phyloP scores from a whole-genome alignment of 2,888 invertebrate species.

The Synergus umbraculus region DNA sequence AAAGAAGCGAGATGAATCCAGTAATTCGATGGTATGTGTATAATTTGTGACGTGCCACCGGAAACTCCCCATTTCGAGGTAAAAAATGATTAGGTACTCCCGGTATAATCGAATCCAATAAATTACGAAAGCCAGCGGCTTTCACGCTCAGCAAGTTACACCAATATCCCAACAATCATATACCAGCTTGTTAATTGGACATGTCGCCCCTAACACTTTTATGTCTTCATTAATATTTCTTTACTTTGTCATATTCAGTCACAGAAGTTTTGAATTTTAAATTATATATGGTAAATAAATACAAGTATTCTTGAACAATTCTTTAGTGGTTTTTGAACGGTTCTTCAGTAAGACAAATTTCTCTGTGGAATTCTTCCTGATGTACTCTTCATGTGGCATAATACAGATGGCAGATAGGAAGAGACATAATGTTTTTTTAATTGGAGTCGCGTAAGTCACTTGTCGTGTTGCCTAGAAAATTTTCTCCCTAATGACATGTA shows the following conservation, averaged over 20 bases:
- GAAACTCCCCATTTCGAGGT: conserved; percentile 26
- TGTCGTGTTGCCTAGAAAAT: neutral
- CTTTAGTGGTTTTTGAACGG: too few relatives aligned
- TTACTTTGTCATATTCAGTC: conserved; percentile 22
- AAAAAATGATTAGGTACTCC: conserved; percentile 26
- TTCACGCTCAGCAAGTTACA: neutral
- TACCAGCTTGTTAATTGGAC: conserved; percentile 31
- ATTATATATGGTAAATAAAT: neutral
- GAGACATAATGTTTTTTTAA: neutral
- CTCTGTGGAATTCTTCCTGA: neutral
- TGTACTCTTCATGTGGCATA: neutral
- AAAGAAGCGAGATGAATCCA: conserved; percentile 34
- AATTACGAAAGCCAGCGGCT: conserved; percentile 28
- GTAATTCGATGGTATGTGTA: conserved; percentile 35
- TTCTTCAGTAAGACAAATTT: neutral
- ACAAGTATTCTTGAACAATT: too few relatives aligned
- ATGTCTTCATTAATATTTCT: conserved; percentile 12
- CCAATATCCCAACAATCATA: conserved; percentile 10
- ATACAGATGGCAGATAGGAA: neutral
- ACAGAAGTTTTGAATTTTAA: neutral
- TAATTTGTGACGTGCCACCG: conserved; percentile 35
- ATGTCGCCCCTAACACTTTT: conserved; percentile 30
- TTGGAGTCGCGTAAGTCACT: neutral
- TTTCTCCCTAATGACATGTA: neutral
- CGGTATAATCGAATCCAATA: conserved; percentile 31